A percentile compares a stretch with the other conserved stretches of the same genome.
phyloP scores from a whole-genome alignment of 2,797 vertebrate species.

The Acrossocheilus wenchowensis region DNA sequence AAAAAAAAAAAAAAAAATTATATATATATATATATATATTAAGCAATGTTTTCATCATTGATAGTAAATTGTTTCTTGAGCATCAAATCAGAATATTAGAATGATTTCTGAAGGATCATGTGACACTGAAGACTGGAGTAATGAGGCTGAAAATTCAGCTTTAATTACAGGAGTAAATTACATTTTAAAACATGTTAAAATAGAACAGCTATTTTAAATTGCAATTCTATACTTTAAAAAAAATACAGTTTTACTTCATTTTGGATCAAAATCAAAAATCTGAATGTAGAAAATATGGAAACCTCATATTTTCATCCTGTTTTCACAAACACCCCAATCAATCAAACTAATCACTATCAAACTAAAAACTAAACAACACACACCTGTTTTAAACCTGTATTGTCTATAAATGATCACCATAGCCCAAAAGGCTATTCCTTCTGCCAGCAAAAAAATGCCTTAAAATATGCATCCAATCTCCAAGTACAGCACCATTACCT shows the following conservation, averaged over 20 bases:
- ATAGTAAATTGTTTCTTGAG: not conserved
- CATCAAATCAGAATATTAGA: not conserved
- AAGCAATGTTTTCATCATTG: not conserved
- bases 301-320: not conserved
- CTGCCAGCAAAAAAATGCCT: not conserved
- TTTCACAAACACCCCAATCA: not conserved
- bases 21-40: too few species aligned
- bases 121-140: not conserved
- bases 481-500: constrained; percentile 3
- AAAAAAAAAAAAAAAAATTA: too few species aligned
- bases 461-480: not conserved
- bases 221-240: too few species aligned
- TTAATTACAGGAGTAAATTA: not conserved
- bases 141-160: not conserved
- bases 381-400: not conserved
- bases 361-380: not conserved
- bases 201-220: not conserved
- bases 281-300: not conserved
- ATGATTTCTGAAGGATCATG: not conserved
- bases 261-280: too few species aligned
- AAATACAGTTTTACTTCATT: too few species aligned
- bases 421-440: not conserved
- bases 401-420: not conserved
- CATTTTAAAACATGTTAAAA: not conserved
- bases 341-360: not conserved